Conservation (phyloP, 2,888 invertebrate genomes). For the Acanthacorydalis orientalis region DNA sequence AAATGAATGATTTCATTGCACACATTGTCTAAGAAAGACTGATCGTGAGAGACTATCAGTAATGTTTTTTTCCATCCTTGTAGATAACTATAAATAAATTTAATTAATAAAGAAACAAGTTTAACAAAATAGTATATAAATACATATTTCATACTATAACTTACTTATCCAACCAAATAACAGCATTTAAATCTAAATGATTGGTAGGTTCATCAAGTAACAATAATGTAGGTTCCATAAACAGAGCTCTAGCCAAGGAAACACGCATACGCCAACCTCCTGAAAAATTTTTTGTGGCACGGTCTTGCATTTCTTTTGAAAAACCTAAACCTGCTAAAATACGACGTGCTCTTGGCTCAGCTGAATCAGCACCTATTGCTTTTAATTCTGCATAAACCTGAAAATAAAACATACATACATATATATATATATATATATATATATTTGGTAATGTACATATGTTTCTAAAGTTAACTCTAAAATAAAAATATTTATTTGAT, state of each 20-base stretch:
- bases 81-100: conserved; percentile 52
- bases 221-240: conserved; percentile 91
- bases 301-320: conserved; percentile 72
- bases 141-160: conserved; percentile 16
- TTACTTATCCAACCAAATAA: conserved; percentile 98
- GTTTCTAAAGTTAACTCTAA: not conserved
- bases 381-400: conserved; percentile 85
- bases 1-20: conserved; percentile 98
- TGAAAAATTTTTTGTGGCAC: conserved; percentile 78
- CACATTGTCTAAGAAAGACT: conserved; percentile 97
- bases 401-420: conserved; percentile 12
- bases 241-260: conserved; percentile 88
- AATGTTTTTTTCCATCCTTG: conserved; percentile 99
- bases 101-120: not conserved
- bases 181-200: conserved; percentile 97
- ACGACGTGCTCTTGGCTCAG: conserved; percentile 88
- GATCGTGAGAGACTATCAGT: conserved; percentile 97
- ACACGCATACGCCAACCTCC: conserved; percentile 99
- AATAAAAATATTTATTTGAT: conserved; percentile 1
- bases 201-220: conserved; percentile 98
- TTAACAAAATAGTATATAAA: not conserved
- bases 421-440: not conserved
- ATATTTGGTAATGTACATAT: too few relatives aligned
- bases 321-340: conserved; percentile 97
- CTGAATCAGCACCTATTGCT: conserved; percentile 94